phyloP scores from a whole-genome alignment of 2,888 invertebrate genomes.

The Rhagophthalmus giganteus region DNA sequence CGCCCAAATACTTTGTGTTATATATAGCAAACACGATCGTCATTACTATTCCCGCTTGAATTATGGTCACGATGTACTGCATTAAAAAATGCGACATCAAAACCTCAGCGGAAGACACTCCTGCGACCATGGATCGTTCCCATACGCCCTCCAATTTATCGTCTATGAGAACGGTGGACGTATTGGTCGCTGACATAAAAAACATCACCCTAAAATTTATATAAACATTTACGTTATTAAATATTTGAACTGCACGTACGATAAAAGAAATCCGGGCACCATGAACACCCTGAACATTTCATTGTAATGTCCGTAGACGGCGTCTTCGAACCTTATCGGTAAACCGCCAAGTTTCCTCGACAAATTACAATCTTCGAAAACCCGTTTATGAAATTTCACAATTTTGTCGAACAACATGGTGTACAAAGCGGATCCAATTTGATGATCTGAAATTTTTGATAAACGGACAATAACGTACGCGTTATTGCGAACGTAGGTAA shows the following conservation, averaged over 20 bases:
- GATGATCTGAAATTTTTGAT: no score
- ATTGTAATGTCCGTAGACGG: conserved; percentile 63
- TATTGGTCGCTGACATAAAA: conserved; percentile 82
- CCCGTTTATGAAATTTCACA: no score
- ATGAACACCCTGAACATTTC: conserved; percentile 78
- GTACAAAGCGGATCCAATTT: no score
- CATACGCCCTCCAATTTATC: conserved; percentile 84
- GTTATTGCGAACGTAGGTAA: no score
- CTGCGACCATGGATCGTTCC: conserved; percentile 85
- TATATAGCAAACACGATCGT: conserved; percentile 65
- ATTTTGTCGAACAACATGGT: no score
- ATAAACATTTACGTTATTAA: conserved; percentile 1
- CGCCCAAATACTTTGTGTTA: conserved; percentile 65
- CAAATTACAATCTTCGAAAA: no score
- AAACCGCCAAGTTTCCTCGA: no score
- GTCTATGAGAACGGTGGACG: conserved; percentile 78
- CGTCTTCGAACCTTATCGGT: no score
- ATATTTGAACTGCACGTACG: conserved; percentile 60
- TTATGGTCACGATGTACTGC: conserved; percentile 71
- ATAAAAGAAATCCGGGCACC: conserved; percentile 81
- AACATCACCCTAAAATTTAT: conserved; percentile 70
- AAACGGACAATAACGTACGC: no score
- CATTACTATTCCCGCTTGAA: conserved; percentile 69
- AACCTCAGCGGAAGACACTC: conserved; percentile 79
- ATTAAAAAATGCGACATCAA: conserved; percentile 77